Conservation (phyloP, 2,113 vertebrate species). For the Varanus salvator region DNA sequence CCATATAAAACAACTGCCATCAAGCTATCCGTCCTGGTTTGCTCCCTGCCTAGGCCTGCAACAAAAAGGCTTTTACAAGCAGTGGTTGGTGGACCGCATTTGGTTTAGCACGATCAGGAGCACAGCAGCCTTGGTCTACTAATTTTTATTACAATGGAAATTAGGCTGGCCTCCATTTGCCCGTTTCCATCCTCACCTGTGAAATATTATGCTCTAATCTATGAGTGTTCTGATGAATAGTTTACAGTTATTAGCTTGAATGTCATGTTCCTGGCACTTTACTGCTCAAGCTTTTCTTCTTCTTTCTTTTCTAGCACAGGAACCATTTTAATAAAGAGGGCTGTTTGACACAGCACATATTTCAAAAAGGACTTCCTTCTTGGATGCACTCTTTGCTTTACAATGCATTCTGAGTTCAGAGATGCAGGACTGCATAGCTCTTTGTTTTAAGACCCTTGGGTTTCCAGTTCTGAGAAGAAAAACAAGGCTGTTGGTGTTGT, state of each 20-base stretch:
- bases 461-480: background rate
- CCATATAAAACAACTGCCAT: background rate
- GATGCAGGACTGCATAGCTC: background rate
- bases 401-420: background rate
- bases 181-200: background rate
- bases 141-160: background rate
- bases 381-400: background rate
- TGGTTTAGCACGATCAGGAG: no score
- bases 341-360: background rate
- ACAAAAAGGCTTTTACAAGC: background rate
- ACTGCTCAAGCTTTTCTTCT: background rate
- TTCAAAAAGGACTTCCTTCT: background rate
- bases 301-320: background rate
- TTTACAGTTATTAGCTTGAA: background rate
- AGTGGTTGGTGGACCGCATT: background rate
- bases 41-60: background rate
- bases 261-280: background rate
- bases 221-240: slow-evolving; percentile 22
- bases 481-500: no score
- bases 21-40: background rate
- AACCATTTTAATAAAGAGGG: background rate
- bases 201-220: slow-evolving; percentile 3
- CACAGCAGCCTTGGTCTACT: background rate
- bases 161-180: background rate
- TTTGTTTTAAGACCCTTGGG: background rate